Evolutionary conservation across 2,797 vertebrate species (phyloP), one percentile per base, ranked within the genome.

Genomic region (Clamator glandarius): DNA sequence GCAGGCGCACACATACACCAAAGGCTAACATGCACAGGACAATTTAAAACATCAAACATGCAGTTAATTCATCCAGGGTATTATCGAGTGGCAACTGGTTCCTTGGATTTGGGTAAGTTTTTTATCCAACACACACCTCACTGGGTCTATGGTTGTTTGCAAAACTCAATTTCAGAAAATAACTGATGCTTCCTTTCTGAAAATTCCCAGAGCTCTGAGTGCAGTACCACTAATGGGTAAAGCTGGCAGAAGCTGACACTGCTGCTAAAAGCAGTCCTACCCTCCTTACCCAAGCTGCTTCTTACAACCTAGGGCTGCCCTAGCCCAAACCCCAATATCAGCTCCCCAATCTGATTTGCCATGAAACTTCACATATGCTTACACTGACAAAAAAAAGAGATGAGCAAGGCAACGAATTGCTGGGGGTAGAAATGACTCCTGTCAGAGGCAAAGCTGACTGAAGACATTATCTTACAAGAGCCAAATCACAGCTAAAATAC

Each of bases 401-500:
- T 31, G 26, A 70, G 35, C 0, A 2, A 91, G 54, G 15, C 29
- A 78, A 73, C 0, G 0, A 73, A 84, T 3, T 33, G 39, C 17
- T 84, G 23, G 25, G 54, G 69, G 31, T 54, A 90, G 67, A 84
- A 85, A 41, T 16, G 3, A 55, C 31, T 78, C 68, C 46, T 89
- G n/a, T 81, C 66, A 64, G 74, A 72, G 42, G 69, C 54, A 93
- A 91, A 88, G 87, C 28, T 91, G 77, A 74, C 69, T 33, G 48
- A 5, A 84, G 84, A 69, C 63, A 29, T 59, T 83, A 83, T 73
- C 82, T 69, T 36, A 68, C 42, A 0, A 0, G 36, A 88, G 44
- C 76, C 33, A 57, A 79, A 87, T 62, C 76, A 46, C 58, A 91
- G 58, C 51, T 85, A 59, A 85, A 91, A 88, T 29, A 62, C 14